A percentile compares a stretch with the other conserved stretches of the same genome.
Evolutionary conservation across 1,140 invertebrate species (phyloP).

Genomic region (Tribolium madens): DNA sequence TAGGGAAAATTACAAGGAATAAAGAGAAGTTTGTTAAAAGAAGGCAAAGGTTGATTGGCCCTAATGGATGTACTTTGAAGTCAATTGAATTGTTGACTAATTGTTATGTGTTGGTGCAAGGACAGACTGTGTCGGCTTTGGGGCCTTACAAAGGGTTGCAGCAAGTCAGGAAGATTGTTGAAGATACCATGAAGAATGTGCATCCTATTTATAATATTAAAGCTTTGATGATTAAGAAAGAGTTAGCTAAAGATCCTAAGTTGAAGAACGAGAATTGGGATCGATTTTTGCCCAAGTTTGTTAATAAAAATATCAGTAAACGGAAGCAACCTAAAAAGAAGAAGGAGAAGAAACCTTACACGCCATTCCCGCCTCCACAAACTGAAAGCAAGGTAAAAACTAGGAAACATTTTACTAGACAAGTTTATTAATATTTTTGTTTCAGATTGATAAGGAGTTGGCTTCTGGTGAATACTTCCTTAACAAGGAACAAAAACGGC

Average conservation of each 20-base stretch:
- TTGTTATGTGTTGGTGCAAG: slow-evolving; percentile 98
- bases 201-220: slow-evolving; percentile 99
- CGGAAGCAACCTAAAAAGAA: slow-evolving; percentile 88
- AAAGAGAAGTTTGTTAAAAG: slow-evolving; percentile 97
- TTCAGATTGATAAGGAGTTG: slow-evolving; percentile 87
- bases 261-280: slow-evolving; percentile 97
- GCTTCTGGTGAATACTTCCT: slow-evolving; percentile 98
- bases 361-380: slow-evolving; percentile 96
- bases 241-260: slow-evolving; percentile 92
- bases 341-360: slow-evolving; percentile 92
- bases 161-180: slow-evolving; percentile 92
- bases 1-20: slow-evolving; percentile 90
- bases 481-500: slow-evolving; percentile 83
- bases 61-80: slow-evolving; percentile 96
- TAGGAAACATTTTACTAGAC: not conserved
- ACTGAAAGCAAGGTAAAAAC: slow-evolving; percentile 81
- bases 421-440: slow-evolving; percentile 41
- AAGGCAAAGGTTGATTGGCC: slow-evolving; percentile 94
- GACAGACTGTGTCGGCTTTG: slow-evolving; percentile 96
- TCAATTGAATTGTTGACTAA: slow-evolving; percentile 98
- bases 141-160: slow-evolving; percentile 96
- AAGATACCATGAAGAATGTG: slow-evolving; percentile 99
- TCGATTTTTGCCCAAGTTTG: slow-evolving; percentile 96
- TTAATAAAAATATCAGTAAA: slow-evolving; percentile 90
- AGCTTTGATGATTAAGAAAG: slow-evolving; percentile 96